Evolutionary conservation across 2,113 vertebrate species (phyloP), one percentile per base, ranked within the genome.

Genomic region (Sula dactylatra): DNA sequence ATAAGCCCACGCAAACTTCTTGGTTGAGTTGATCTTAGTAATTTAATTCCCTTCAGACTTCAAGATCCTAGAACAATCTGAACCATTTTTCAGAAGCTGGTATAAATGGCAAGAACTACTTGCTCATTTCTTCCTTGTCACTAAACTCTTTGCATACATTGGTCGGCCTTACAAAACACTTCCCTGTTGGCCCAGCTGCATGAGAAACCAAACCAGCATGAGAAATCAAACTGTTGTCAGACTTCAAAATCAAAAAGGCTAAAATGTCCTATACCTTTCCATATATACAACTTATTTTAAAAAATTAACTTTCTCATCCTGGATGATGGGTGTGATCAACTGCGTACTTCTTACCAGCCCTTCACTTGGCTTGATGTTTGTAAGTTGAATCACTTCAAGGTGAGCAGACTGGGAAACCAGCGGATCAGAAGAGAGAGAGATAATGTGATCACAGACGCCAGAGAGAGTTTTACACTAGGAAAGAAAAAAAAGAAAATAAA

Each of bases 331-430:
- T 97, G 96, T 96, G 82, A 97, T 96, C 97, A 98, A 98, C 95
- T 95, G 95, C 92, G 73, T 95, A 95, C 97, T 96, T 98, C 98
- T 99, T 98, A 99, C 98, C 98, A 99, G 98, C 95, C 98, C 98
- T 98, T 99, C 98, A 91, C 98, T 99, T 98, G 98, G 98, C 96
- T 99, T 99, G 97, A 99, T 98, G 90, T 99, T 98, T 93, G 98
- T 98, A 64, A 99, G 98, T 94, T 99, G 98, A 94, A 99, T 98
- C 95, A 99, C 98, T 97, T 99, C 98, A 76, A 99, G 98, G 92
- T 99, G 98, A 90, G 98, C 98, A 95, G 98, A 99, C 90, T 99
- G 98, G 62, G 98, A 99, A 96, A 99, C 98, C 90, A 99, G 97
- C 3, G 98, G 98, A 95, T 99, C 98, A 81, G 98, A 99, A 56